These are phyloP conservation scores for Dasyornis broadbenti DNA, from an alignment of 2,113 vertebrate genomes.

Conservation along the genomic window DNA sequence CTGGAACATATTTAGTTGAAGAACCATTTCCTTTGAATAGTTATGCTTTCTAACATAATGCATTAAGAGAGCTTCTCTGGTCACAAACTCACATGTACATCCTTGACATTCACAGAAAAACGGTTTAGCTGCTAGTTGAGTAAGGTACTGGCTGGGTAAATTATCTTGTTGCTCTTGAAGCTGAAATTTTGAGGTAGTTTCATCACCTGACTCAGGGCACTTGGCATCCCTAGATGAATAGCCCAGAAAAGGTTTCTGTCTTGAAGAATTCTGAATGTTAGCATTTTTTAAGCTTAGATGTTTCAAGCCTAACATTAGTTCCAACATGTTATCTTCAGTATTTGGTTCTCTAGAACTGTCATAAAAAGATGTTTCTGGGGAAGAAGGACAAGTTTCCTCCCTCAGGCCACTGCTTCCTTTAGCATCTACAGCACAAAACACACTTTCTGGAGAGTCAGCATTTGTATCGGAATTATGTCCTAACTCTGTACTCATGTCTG, in stretches of 20 bases:
- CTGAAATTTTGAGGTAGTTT: conserved; percentile 68
- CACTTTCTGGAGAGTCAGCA: conserved; percentile 63
- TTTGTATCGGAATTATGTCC: conserved; percentile 68
- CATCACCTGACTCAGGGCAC: conserved; percentile 58
- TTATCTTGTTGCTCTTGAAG: conserved; percentile 63
- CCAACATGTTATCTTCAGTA: conserved; percentile 79
- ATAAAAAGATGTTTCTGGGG: conserved; percentile 67
- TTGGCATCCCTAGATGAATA: conserved; percentile 73
- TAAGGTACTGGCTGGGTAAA: conserved; percentile 74
- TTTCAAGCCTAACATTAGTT: conserved; percentile 86
- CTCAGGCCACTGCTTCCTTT: conserved; percentile 54
- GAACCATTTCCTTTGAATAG: conserved; percentile 82
- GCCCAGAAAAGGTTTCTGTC: conserved; percentile 61
- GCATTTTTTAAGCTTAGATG: conserved; percentile 85
- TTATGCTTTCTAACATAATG: conserved; percentile 90
- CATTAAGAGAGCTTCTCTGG: conserved; percentile 84
- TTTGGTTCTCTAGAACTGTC: conserved; percentile 59
- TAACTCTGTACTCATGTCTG: conserved; percentile 59
- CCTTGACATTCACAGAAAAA: conserved; percentile 84
- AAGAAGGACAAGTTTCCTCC: conserved; percentile 64
- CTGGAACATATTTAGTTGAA: conserved; percentile 82
- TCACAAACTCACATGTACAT: conserved; percentile 86
- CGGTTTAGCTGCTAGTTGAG: conserved; percentile 83
- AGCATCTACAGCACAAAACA: conserved; percentile 29
- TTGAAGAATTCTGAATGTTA: conserved; percentile 61